A percentile compares a stretch with the other conserved stretches of the same genome.
Conservation (phyloP, 2,797 vertebrate genomes). For the Semotilus atromaculatus region DNA sequence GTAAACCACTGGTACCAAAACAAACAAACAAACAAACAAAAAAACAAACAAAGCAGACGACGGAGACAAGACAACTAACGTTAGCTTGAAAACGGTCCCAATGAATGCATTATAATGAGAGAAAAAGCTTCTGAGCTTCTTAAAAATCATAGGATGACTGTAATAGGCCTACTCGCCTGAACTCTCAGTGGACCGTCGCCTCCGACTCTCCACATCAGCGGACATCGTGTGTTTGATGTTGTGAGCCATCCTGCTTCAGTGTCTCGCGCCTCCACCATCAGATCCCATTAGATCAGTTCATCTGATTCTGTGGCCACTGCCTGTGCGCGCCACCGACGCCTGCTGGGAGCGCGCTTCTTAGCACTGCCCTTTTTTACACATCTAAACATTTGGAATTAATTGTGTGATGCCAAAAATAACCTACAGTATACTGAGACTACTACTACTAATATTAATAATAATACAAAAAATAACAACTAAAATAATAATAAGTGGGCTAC, state of each 20-base stretch:
- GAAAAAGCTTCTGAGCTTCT: background rate
- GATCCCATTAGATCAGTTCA: background rate
- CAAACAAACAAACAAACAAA: slow-evolving; percentile 1
- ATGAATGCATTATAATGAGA: background rate
- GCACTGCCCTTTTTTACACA: background rate
- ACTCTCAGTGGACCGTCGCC: slow-evolving; percentile 70
- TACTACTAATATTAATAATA: background rate
- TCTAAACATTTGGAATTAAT: background rate
- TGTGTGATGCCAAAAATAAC: background rate
- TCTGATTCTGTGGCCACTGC: background rate
- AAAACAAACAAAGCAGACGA: background rate
- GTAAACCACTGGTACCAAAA: background rate
- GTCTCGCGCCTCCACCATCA: background rate
- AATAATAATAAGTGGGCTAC: background rate
- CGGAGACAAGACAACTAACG: background rate
- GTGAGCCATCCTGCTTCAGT: slow-evolving; percentile 59
- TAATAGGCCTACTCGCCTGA: slow-evolving; percentile 72
- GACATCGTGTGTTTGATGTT: slow-evolving; percentile 60
- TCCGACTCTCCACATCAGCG: slow-evolving; percentile 66
- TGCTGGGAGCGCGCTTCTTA: background rate
- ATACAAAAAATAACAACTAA: too few species aligned
- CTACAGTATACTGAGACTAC: background rate
- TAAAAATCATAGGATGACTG: background rate
- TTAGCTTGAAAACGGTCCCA: background rate
- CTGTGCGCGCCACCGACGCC: slow-evolving; percentile 22